phyloP scores from a whole-genome alignment of 1,140 invertebrate genomes.

The Philotrypesis tridentata region DNA sequence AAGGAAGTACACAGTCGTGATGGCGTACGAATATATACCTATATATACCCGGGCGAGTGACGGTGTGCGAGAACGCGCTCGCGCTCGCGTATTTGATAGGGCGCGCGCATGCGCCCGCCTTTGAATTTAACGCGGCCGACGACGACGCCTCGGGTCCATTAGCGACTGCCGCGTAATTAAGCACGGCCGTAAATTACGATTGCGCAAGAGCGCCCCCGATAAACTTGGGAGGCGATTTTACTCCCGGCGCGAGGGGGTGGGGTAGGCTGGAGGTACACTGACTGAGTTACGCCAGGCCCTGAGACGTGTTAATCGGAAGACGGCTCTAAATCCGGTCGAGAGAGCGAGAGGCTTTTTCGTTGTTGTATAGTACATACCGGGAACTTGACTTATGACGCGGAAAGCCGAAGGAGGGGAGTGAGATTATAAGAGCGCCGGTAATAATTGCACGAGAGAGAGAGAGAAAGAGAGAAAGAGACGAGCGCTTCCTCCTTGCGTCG shows the following conservation, averaged over 20 bases:
- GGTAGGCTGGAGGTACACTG: too few relatives aligned
- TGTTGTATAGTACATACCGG: not conserved
- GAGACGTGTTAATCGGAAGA: not conserved
- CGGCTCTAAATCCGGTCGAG: not conserved
- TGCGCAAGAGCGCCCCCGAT: conserved; percentile 50
- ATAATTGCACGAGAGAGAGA: not conserved
- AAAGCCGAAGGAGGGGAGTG: not conserved
- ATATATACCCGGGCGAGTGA: not conserved
- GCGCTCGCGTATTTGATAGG: not conserved
- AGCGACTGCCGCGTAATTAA: conserved; percentile 62
- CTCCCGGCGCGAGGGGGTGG: too few relatives aligned
- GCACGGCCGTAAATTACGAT: conserved; percentile 58
- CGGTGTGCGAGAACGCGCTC: too few relatives aligned
- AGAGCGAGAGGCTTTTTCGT: not conserved
- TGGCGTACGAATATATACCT: not conserved
- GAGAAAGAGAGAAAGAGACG: too few relatives aligned
- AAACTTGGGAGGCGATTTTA: conserved; percentile 44
- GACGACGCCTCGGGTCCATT: conserved; percentile 57
- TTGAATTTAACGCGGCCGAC: conserved; percentile 58
- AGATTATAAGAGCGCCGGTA: not conserved
- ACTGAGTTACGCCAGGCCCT: not conserved
- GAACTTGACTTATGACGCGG: not conserved
- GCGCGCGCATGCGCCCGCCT: conserved; percentile 37
- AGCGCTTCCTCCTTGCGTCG: not conserved
- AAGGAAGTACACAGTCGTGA: too few relatives aligned